These are phyloP conservation scores for Enteromius paludinosus DNA, from an alignment of 2,797 vertebrate species.

Conservation along the genomic window DNA sequence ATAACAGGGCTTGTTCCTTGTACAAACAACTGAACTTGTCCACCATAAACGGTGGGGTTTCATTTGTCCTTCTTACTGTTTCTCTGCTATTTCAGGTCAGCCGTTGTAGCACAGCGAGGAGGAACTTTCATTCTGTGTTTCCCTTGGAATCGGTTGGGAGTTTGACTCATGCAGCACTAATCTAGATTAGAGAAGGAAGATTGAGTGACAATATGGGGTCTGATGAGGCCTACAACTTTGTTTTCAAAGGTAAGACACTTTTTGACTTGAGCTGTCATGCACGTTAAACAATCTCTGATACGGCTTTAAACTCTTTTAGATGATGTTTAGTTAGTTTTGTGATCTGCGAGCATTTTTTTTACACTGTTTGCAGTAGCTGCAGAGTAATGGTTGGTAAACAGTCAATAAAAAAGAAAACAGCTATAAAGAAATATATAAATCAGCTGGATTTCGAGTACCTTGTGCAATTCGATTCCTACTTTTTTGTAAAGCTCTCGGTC, in stretches of 20 bases:
- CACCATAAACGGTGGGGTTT: slow-evolving; percentile 51
- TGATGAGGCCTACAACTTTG: slow-evolving; percentile 92
- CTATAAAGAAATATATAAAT: background rate
- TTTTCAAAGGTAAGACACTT: slow-evolving; percentile 90
- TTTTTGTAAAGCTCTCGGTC: slow-evolving; percentile 8
- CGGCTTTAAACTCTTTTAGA: background rate
- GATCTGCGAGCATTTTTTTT: background rate
- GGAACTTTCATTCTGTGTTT: slow-evolving; percentile 8
- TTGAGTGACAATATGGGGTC: slow-evolving; percentile 79
- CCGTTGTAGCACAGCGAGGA: background rate
- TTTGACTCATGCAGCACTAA: slow-evolving; percentile 51
- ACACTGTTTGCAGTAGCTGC: background rate
- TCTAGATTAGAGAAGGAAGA: slow-evolving; percentile 53
- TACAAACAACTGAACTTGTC: slow-evolving; percentile 68
- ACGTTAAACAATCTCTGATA: too few relatives aligned
- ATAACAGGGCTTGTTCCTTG: slow-evolving; percentile 65
- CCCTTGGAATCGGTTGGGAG: background rate
- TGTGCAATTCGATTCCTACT: background rate
- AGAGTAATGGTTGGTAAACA: background rate
- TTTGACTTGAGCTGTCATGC: background rate
- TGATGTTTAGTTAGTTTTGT: background rate
- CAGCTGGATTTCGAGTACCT: background rate
- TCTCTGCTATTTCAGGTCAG: background rate
- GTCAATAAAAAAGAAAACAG: background rate
- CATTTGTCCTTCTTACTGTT: background rate